Base-by-base conservation (phyloP, 1,140 invertebrate species). In the Lasioglossum albipes region DNA sequence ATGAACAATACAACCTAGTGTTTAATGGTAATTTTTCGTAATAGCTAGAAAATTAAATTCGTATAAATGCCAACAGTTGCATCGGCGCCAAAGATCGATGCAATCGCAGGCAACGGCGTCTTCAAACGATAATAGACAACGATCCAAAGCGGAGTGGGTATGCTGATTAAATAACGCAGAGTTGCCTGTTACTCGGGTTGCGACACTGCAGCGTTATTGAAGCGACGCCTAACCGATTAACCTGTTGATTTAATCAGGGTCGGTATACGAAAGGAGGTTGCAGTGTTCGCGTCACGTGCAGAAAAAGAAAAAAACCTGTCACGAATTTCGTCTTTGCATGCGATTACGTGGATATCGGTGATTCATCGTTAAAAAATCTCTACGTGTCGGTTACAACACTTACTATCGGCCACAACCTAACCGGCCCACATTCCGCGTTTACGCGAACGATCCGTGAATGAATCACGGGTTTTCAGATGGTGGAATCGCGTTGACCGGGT, bases 311-410 rank as follows among this genome's bases (percentile, higher is more conserved):
- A 57, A 18, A 79, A 70, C 49, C 62, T 18, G 22, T 66, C 22
- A 36, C 70, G 52, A 79, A 79, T 74, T 74, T 74, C 2, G 76
- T 72, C 41, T 72, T 70, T 59, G 31, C 4, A 2, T 0, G 2
- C 18, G 49, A 10, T 18, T 54, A 54, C 31, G 45, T 16, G n/a
- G 16, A 62, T n/a, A 61, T 45, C 27, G 54, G 42, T 59, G 84
- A 85, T 70, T 85, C 83, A 85, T 66, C 70, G 66, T 7, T 22
- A 49, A 75, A 72, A 78, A 82, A 66, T 36, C 7, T 42, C 45
- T 31, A 45, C 45, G 61, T 0, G 36, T 36, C 13, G 52, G 31
- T 75, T 68, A 54, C 79, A 27, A 80, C 54, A 75, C 64, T 80
- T 69, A 75, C 73, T 75, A 80, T 64, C n/a, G 52, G 36, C 41